Evolutionary conservation across 2,113 vertebrate species (phyloP).

Genomic region (Oreamnos americanus): DNA sequence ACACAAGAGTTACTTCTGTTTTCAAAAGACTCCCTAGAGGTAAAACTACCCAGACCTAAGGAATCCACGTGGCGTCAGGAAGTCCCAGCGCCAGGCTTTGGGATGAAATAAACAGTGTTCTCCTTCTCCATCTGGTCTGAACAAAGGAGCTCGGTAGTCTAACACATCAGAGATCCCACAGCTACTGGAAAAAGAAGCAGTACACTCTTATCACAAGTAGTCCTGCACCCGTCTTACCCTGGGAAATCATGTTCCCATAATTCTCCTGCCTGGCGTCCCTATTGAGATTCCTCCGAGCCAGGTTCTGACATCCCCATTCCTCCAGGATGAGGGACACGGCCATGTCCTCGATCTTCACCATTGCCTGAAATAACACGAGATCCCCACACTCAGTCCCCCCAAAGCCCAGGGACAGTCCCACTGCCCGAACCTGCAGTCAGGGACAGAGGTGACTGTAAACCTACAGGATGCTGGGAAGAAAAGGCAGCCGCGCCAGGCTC

Average conservation of each 20-base stretch:
- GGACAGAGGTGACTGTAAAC: not conserved
- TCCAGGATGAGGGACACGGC: slow-evolving; percentile 77
- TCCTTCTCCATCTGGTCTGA: not conserved
- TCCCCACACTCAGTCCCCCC: slow-evolving; percentile 48
- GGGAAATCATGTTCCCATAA: slow-evolving; percentile 63
- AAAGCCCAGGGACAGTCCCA: slow-evolving; percentile 6
- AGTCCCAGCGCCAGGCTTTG: not conserved
- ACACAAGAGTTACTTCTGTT: not conserved
- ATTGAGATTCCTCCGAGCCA: slow-evolving; percentile 69
- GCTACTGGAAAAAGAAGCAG: not conserved
- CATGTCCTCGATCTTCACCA: slow-evolving; percentile 78
- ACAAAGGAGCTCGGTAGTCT: not conserved
- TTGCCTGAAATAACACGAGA: slow-evolving; percentile 73
- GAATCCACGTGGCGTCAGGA: not conserved
- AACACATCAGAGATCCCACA: not conserved
- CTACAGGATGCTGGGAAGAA: not conserved
- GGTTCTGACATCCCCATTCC: slow-evolving; percentile 77
- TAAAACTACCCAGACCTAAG: not conserved
- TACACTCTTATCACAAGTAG: slow-evolving; percentile 19
- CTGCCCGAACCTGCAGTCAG: not conserved
- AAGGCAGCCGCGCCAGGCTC: not conserved
- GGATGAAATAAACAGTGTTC: not conserved
- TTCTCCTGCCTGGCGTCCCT: slow-evolving; percentile 71
- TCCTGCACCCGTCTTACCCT: slow-evolving; percentile 62
- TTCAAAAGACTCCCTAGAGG: not conserved